Base-by-base conservation (phyloP, 2,113 vertebrate genomes). In the Lophius piscatorius region DNA sequence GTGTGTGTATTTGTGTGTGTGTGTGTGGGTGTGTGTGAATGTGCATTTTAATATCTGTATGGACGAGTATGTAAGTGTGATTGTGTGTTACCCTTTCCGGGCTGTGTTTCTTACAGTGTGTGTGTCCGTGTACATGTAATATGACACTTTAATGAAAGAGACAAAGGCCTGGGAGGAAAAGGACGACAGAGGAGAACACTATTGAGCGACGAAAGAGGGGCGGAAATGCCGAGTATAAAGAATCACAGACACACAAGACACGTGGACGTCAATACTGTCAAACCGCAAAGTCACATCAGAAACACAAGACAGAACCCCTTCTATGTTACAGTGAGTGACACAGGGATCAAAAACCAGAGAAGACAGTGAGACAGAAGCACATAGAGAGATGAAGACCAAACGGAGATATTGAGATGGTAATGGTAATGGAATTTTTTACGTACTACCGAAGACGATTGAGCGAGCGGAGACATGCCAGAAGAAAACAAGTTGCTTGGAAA, bases 111-210 rank as follows among this genome's bases (percentile, higher is more conserved):
- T n/a, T n/a, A n/a, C n/a, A n/a, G n/a, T n/a, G n/a, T n/a, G n/a
- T n/a, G 31, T 67, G 17, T 63, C 52, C 24, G 35, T 34, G 17
- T 12, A 31, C 38, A 38, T 71, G 86, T 73, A 83, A 86, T 29
- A 64, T 28, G 76, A 87, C 44, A 82, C 84, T 87, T 88, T 85
- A 87, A 86, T 88, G 81, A 84, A 80, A 63, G 56, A 80, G 70
- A 57, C 41, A 46, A 49, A 57, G 24, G 52, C 24, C 68, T 8
- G 17, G 65, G 55, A 49, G 12, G 11, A 44, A 31, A 65, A 47
- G 62, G 64, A 74, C 26, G 55, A 66, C 54, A 78, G 68, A 65
- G 29, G 58, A 82, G 67, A 82, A 44, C 22, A 54, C 48, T 78
- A 84, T 63, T 72, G 78, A 81, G 23, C 63, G 29, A 63, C 45